Percentiles rank a stretch among this genome's conserved stretches.
Evolutionary conservation across 1,140 invertebrate species (phyloP).

Genomic region (Calephelis virginiensis): DNA sequence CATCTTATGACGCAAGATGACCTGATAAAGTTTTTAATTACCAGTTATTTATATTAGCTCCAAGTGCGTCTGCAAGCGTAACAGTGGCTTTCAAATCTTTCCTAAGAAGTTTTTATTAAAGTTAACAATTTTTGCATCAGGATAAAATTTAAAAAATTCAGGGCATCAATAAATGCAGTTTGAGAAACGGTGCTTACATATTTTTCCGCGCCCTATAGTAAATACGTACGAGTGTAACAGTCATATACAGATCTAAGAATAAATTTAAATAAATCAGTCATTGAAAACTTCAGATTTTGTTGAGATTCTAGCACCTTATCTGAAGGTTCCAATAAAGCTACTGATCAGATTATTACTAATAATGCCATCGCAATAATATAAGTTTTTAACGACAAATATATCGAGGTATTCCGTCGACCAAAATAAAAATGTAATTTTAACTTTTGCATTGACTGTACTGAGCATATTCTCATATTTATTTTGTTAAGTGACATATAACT

Average conservation of each 20-base stretch:
- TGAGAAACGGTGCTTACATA: not conserved
- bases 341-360: constrained; percentile 33
- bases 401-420: not conserved
- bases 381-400: constrained; percentile 2
- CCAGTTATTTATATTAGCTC: not conserved
- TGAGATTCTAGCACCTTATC: constrained; percentile 69
- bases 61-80: not conserved
- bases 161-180: not conserved
- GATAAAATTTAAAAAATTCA: too few species aligned
- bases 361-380: constrained; percentile 30
- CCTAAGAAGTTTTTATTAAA: too few species aligned
- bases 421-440: not conserved
- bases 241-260: constrained; percentile 57
- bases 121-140: too few species aligned
- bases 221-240: constrained; percentile 4
- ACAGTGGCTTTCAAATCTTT: too few species aligned
- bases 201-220: not conserved
- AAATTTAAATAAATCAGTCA: constrained; percentile 61
- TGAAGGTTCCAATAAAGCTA: constrained; percentile 67
- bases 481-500: too few species aligned
- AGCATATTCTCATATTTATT: not conserved
- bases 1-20: constrained; percentile 13
- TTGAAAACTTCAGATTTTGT: constrained; percentile 68
- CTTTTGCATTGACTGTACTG: not conserved
- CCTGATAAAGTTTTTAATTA: constrained; percentile 5